Base-by-base conservation (phyloP, 2,113 vertebrate genomes). In the Planiliza haematocheilus region DNA sequence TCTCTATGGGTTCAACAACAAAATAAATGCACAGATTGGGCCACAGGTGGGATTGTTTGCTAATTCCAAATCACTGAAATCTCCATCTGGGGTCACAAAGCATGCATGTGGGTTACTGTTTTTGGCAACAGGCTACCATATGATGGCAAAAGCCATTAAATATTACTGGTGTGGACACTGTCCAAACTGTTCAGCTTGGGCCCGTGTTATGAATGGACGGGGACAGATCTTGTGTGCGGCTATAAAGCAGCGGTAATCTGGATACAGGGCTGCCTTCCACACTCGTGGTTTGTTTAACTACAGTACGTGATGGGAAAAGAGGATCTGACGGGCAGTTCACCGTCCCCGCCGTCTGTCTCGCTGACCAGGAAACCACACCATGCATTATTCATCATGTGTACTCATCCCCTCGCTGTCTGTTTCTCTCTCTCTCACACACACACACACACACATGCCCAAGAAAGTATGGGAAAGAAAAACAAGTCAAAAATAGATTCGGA, bases 361-460 rank as follows among this genome's bases (percentile, higher is more conserved):
- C 88, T 85, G 90, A 89, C 88, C 88, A 90, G 89, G 83, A 91
- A 89, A 92, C 90, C 87, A 90, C 82, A 71, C 61, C 41, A 88
- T 91, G 75, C 61, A 91, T 91, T 88, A 88, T 91, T 91, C 85
- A 91, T 83, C 0, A 61, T 17, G 70, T 76, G 64, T 72, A 78
- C 67, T 59, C 52, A 38, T 56, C 66, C 63, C 30, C 48, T 18
- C 4, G 7, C 16, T 30, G 24, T 21, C 34, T 17, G 16, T 66
- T 56, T 20, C 43, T 41, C 57, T 11, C 17, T 6, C n/a, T 1
- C 17, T 9, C 30, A 8, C 16, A 7, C 49, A 36, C 37, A 59
- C 18, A 39, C 55, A 51, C 11, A 70, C 14, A 45, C 12, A 37
- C n/a, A 50, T 48, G 61, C n/a, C 10, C 70, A 39, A 14, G 42